A percentile compares a stretch with the other conserved stretches of the same genome.
Conservation (phyloP, 35 echinoderm and acorn worm genomes). For the Apostichopus japonicus region DNA sequence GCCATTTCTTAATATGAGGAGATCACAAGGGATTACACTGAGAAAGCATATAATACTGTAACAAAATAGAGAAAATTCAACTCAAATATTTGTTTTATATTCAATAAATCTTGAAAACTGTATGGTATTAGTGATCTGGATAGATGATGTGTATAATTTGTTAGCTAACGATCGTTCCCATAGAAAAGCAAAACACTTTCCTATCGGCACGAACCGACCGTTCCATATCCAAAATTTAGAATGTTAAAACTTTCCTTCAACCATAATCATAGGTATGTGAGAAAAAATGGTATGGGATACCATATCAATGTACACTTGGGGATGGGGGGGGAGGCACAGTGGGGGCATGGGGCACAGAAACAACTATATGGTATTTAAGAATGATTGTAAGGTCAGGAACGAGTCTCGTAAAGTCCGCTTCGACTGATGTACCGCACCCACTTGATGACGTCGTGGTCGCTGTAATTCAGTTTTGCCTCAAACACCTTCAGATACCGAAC, state of each 20-base stretch:
- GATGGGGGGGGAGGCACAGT: neutral
- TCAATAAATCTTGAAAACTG: too few species aligned
- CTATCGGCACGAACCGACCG: too few species aligned
- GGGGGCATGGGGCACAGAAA: neutral
- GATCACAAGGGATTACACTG: too few species aligned
- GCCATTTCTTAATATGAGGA: too few species aligned
- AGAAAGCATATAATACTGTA: too few species aligned
- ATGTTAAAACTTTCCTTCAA: neutral
- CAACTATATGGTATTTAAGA: neutral
- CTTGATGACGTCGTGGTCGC: constrained; percentile 99
- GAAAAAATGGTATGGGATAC: neutral
- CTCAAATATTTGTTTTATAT: too few species aligned
- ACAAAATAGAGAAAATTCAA: too few species aligned
- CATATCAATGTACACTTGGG: neutral
- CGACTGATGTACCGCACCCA: constrained; percentile 98
- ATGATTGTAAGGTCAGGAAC: constrained; percentile 72
- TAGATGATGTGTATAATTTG: too few species aligned
- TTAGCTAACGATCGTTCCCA: too few species aligned
- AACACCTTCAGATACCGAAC: constrained; percentile 99
- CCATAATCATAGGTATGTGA: neutral
- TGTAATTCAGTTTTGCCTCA: constrained; percentile 99
- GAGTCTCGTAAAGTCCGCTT: constrained; percentile 97
- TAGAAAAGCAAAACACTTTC: too few species aligned
- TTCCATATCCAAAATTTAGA: too few species aligned
- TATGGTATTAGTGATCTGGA: too few species aligned